Evolutionary conservation across 2,888 invertebrate genomes (phyloP).

Genomic region (Microplitis deprimator): DNA sequence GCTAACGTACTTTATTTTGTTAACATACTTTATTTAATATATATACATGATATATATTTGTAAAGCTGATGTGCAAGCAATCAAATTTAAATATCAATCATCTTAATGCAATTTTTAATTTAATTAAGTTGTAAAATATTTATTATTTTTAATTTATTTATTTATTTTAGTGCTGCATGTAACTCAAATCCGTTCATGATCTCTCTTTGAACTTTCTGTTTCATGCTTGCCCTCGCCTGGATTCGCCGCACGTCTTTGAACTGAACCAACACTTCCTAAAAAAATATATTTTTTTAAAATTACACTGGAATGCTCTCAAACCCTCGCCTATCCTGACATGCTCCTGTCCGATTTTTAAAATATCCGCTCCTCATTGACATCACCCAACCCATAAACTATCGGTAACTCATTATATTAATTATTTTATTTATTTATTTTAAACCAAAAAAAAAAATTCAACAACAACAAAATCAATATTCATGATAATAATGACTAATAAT

Average conservation of each 20-base stretch:
- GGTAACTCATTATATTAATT: slow-evolving; percentile 44
- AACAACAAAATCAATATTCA: not conserved
- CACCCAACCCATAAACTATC: slow-evolving; percentile 42
- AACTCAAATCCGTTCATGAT: slow-evolving; percentile 67
- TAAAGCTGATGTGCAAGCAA: slow-evolving; percentile 1
- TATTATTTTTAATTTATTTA: slow-evolving; percentile 8
- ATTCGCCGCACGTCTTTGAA: slow-evolving; percentile 69
- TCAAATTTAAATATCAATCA: not conserved
- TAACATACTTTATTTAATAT: not conserved
- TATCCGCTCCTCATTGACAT: slow-evolving; percentile 38
- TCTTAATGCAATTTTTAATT: slow-evolving; percentile 1
- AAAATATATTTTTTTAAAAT: slow-evolving; percentile 36
- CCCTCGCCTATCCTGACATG: slow-evolving; percentile 40
- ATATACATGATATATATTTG: not conserved
- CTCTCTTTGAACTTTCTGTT: slow-evolving; percentile 71
- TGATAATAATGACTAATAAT: slow-evolving; percentile 1
- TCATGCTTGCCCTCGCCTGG: slow-evolving; percentile 72
- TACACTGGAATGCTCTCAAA: slow-evolving; percentile 57
- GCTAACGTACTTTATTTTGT: not conserved
- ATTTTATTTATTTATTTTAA: not conserved
- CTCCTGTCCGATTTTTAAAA: slow-evolving; percentile 37
- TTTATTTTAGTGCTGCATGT: slow-evolving; percentile 49
- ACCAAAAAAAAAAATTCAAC: not conserved
- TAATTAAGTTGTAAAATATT: slow-evolving; percentile 3
- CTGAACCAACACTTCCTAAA: slow-evolving; percentile 57